phyloP scores from a whole-genome alignment of 2,113 vertebrate genomes.

The Odontophorus gujanensis region DNA sequence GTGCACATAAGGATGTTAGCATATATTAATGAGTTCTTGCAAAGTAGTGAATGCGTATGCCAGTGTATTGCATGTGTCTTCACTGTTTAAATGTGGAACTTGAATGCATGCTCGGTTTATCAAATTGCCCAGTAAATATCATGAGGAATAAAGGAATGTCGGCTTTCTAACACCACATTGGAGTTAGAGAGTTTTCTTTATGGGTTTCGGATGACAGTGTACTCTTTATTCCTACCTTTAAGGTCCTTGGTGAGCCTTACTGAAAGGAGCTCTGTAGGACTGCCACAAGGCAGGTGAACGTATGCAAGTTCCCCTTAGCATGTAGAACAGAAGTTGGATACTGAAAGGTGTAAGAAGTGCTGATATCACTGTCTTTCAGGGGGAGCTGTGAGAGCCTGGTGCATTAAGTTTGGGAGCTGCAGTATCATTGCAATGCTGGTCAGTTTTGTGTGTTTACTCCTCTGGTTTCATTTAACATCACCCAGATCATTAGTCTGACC shows the following conservation, averaged over 20 bases:
- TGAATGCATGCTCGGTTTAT: too few species aligned
- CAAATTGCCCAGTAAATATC: too few species aligned
- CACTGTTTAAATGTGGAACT: too few species aligned
- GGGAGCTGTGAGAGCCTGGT: neutral
- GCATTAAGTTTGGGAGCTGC: neutral
- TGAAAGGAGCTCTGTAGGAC: neutral
- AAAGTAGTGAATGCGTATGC: too few species aligned
- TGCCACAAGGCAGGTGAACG: neutral
- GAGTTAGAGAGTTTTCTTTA: too few species aligned
- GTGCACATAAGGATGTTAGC: too few species aligned
- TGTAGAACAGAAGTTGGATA: neutral
- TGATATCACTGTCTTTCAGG: neutral
- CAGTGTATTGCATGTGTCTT: too few species aligned
- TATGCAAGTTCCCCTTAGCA: neutral
- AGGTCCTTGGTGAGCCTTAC: neutral
- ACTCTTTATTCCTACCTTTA: neutral
- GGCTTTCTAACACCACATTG: too few species aligned
- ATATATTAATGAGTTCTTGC: too few species aligned
- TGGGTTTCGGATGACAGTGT: neutral
- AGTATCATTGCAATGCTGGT: neutral
- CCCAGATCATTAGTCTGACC: constrained; percentile 33
- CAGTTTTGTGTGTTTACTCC: neutral
- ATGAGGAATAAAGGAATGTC: too few species aligned
- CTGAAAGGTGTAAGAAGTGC: neutral
- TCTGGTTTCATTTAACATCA: constrained; percentile 51